Evolutionary conservation across 2,888 invertebrate genomes (phyloP).

Genomic region (Vannuccia rotundouncinata): DNA sequence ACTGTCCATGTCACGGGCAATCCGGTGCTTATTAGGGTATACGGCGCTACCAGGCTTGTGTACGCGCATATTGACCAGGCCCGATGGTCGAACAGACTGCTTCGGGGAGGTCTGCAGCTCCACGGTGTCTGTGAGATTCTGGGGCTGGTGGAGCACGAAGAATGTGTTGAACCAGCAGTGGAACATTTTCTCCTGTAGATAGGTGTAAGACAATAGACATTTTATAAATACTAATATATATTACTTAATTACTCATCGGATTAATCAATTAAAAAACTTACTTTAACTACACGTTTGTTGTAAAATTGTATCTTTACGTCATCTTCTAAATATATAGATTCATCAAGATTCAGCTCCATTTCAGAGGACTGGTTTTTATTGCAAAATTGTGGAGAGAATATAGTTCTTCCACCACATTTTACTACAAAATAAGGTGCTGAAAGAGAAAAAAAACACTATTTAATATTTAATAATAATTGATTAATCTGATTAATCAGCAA

Average conservation of each 20-base stretch:
- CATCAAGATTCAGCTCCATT: slow-evolving; percentile 18
- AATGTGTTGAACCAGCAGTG: slow-evolving; percentile 99
- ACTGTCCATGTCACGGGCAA: not conserved
- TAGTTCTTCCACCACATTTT: slow-evolving; percentile 41
- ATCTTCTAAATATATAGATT: slow-evolving; percentile 61
- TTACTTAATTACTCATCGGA: not conserved
- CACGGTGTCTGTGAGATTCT: not conserved
- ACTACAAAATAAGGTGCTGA: slow-evolving; percentile 56
- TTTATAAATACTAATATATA: not conserved
- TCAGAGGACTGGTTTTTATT: not conserved
- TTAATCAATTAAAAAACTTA: not conserved
- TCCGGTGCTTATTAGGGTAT: not conserved
- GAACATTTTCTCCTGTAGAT: slow-evolving; percentile 71
- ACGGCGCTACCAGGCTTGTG: not conserved
- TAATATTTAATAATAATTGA: not conserved
- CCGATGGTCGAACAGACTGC: not conserved
- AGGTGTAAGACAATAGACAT: not conserved
- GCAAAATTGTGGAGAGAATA: slow-evolving; percentile 41
- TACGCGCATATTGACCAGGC: not conserved
- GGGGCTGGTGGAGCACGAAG: slow-evolving; percentile 63
- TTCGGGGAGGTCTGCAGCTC: not conserved
- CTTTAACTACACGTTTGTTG: slow-evolving; percentile 61
- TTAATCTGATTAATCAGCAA: too few relatives aligned
- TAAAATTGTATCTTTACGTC: slow-evolving; percentile 87
- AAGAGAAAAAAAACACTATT: slow-evolving; percentile 38